Base-by-base conservation (phyloP, 2,888 invertebrate genomes). In the Heliconius erato region DNA sequence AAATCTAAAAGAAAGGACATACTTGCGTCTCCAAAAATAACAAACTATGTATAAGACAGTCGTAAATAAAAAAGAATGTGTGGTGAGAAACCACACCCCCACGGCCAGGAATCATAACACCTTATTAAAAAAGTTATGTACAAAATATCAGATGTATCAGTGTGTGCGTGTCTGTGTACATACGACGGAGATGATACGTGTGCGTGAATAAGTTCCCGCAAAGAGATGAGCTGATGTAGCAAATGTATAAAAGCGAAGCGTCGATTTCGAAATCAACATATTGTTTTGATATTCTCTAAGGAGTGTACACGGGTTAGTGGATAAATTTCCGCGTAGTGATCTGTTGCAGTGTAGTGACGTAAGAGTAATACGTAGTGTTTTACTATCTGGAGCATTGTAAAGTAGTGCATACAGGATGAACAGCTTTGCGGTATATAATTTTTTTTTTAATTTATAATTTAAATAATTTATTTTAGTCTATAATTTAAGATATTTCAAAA, bases 201-300 rank as follows among this genome's bases (percentile, higher is more conserved):
- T 79, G 74, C 88, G 89, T 88, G 85, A 84, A 86, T 90, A 89
- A 90, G 89, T 85, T 88, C 91, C 91, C 91, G 91, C 90, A 91
- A 92, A 91, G 89, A 91, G 91, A 92, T 91, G 93, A 92, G 90
- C 92, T 92, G 94, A 94, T 95, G 94, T 93, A 94, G 94, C 94
- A 92, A 93, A 93, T 94, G 93, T 95, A 95, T 95, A 95, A 94
- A 96, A 96, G 94, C 94, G 92, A 91, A 90, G 93, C 92, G 92
- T 86, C 87, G 94, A 94, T 96, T 95, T 95, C 95, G 95, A 95
- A 94, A 95, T 95, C 95, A 95, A 92, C 96, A 96, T 89, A 95
- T 92, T 93, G 92, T 94, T 94, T 95, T 95, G 94, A 91, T 91
- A 93, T 93, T 87, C 93, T 93, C 94, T 91, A 91, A 94, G 92